Conservation (phyloP, 1,140 invertebrate species). For the Hyles vespertilio region DNA sequence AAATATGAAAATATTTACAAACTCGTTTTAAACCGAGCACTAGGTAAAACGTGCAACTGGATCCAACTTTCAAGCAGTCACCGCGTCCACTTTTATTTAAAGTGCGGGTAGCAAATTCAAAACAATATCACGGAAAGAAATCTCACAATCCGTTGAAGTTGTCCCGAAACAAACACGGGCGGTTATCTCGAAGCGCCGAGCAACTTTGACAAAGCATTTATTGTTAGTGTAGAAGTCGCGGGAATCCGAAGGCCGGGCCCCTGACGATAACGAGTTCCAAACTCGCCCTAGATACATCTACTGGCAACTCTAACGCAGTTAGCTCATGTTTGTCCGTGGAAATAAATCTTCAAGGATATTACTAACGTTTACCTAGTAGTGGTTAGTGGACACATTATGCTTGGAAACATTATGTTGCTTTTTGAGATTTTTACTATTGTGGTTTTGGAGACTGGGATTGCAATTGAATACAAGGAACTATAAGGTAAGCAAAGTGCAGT, state of each 20-base stretch:
- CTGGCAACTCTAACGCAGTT: slow-evolving; percentile 4
- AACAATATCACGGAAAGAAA: slow-evolving; percentile 35
- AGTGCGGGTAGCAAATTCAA: slow-evolving; percentile 16
- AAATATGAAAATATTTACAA: no score
- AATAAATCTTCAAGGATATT: no score
- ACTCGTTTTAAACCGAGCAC: no score
- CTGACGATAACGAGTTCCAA: slow-evolving; percentile 60
- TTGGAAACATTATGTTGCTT: no score
- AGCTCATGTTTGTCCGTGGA: neutral
- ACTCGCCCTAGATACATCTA: slow-evolving; percentile 24
- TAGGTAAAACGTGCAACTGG: no score
- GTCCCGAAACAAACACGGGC: slow-evolving; percentile 50
- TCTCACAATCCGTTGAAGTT: slow-evolving; percentile 33
- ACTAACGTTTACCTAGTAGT: no score
- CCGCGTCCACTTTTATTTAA: neutral
- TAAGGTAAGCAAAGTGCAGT: no score
- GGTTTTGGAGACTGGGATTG: no score
- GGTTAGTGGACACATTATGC: no score
- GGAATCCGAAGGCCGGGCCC: slow-evolving; percentile 31
- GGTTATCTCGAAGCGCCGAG: slow-evolving; percentile 44
- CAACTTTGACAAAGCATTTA: slow-evolving; percentile 70
- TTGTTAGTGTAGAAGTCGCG: slow-evolving; percentile 53
- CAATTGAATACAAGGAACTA: no score
- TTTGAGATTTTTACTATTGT: no score
- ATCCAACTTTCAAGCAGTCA: no score